Conservation (phyloP, 1,140 invertebrate genomes). For the Bilobella aurantiaca region DNA sequence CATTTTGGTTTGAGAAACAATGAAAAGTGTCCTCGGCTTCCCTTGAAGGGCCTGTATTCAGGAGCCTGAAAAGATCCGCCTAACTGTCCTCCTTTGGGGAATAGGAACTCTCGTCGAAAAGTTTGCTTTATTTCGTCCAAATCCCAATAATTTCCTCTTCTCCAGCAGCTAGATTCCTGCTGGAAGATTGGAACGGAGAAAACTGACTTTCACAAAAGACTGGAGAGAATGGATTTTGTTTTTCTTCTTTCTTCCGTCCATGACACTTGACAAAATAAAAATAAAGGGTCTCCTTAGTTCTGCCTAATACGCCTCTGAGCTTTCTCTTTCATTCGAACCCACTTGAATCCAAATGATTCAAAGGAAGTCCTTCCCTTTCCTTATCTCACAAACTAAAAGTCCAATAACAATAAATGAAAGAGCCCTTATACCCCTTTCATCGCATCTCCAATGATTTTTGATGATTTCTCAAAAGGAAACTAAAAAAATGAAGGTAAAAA, state of each 20-base stretch:
- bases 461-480: too few species aligned
- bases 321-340: background rate
- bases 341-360: background rate
- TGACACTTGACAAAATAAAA: constrained; percentile 25
- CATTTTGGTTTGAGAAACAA: background rate
- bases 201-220: constrained; percentile 13
- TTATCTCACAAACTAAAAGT: background rate
- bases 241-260: constrained; percentile 10
- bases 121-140: too few species aligned
- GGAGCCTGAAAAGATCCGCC: too few species aligned
- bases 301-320: background rate
- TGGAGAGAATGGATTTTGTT: constrained; percentile 13
- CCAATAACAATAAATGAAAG: background rate
- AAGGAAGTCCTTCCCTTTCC: background rate
- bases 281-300: background rate
- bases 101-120: too few species aligned
- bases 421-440: background rate
- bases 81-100: too few species aligned
- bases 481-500: too few species aligned
- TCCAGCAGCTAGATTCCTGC: background rate
- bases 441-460: constrained; percentile 9
- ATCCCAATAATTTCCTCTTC: too few species aligned
- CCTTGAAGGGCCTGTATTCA: too few species aligned
- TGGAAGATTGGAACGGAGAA: constrained; percentile 4
- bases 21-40: background rate